Base-by-base conservation (phyloP, 2,888 invertebrate species). In the Acleris emargana region DNA sequence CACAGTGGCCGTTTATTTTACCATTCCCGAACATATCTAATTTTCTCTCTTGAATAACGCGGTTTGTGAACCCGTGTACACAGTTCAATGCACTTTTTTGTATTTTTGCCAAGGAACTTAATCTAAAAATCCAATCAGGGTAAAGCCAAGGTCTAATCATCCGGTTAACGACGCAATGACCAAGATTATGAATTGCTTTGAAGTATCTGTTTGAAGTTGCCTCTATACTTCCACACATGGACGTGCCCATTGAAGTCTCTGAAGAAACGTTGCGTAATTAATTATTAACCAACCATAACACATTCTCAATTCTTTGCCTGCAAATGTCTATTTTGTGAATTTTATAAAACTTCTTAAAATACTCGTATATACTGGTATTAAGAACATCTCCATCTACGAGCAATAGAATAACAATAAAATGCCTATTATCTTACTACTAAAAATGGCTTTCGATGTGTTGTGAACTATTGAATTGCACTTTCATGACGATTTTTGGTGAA, bases 181-280 rank as follows among this genome's bases (percentile, higher is more conserved):
- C 78, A 62, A 81, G 67, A 3, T 71, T 68, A 62, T 83, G 78
- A 28, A 93, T 82, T 22, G 90, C 87, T 52, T 80, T 71, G 45
- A 91, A 84, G 72, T 93, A 93, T 59, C 81, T 82, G 2, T 85
- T 81, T 13, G 53, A 51, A 3, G 76, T 74, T 38, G 82, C 73
- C 45, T 82, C 78, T 9, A 64, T 51, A 9, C 59, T 58, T 58
- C 76, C 79, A 51, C 78, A 71, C 28, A 94, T 81, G 57, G 83
- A 79, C 53, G 84, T 81, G 9, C 94, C 94, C 94, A 94, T 94
- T 2, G 94, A 94, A 25, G 81, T 76, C 74, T 81, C 72, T 72
- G 58, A 20, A 58, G 61, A 22, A 57, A 49, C 2, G 49, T 38
- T 13, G 13, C 13, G 38, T 38, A 38, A 38, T 13, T 38, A 38